Percentiles rank a stretch among this genome's conserved stretches.
Evolutionary conservation across 2,888 invertebrate species (phyloP).

Genomic region (Octodonta nipae): DNA sequence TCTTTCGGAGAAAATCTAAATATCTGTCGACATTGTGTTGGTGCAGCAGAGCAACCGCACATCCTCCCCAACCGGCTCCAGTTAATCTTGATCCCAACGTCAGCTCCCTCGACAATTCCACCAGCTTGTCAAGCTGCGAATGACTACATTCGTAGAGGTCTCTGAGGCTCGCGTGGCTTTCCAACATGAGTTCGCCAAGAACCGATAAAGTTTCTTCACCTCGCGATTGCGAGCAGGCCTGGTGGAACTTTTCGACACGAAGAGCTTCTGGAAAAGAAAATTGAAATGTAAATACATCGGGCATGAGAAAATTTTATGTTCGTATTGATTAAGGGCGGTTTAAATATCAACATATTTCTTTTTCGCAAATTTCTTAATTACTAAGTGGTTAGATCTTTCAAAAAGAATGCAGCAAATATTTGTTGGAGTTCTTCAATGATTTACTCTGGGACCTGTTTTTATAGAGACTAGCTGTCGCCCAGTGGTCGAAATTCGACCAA

Average conservation of each 20-base stretch:
- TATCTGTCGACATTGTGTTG: slow-evolving; percentile 52
- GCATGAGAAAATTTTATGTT: not conserved
- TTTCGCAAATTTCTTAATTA: too few relatives aligned
- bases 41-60: slow-evolving; percentile 73
- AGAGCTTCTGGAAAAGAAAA: slow-evolving; percentile 55
- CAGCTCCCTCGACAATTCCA: slow-evolving; percentile 52
- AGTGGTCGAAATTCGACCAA: too few relatives aligned
- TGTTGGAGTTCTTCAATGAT: too few relatives aligned
- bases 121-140: slow-evolving; percentile 67
- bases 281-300: not conserved
- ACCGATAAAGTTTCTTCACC: slow-evolving; percentile 36
- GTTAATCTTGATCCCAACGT: slow-evolving; percentile 77
- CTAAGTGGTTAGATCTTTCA: too few relatives aligned
- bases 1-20: slow-evolving; percentile 51
- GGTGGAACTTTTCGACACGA: slow-evolving; percentile 66
- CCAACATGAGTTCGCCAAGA: slow-evolving; percentile 73
- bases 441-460: too few relatives aligned
- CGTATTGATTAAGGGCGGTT: too few relatives aligned
- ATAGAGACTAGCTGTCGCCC: too few relatives aligned
- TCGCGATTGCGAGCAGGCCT: slow-evolving; percentile 40
- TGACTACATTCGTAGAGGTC: slow-evolving; percentile 89
- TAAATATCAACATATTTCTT: too few relatives aligned
- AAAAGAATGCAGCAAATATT: too few relatives aligned
- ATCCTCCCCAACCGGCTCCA: slow-evolving; percentile 97
- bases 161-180: slow-evolving; percentile 76